Evolutionary conservation across 1,140 invertebrate genomes (phyloP).

Genomic region (Nasonia vitripennis): DNA sequence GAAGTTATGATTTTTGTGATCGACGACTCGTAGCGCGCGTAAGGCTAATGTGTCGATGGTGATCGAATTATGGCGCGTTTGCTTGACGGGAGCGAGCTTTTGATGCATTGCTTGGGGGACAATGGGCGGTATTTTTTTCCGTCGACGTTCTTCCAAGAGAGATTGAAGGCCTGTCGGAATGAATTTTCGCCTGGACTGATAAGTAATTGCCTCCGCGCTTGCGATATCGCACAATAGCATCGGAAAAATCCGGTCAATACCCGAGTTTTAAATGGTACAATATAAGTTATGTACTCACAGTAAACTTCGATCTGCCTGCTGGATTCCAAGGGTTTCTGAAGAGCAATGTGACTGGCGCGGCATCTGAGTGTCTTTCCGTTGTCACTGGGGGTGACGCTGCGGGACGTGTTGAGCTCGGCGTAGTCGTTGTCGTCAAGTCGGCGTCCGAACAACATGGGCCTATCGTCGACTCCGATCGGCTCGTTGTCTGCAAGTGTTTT

Average conservation of each 20-base stretch:
- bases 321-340: constrained; percentile 71
- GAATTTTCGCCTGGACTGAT: background rate
- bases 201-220: background rate
- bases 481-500: constrained; percentile 76
- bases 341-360: constrained; percentile 79
- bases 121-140: background rate
- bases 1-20: constrained; percentile 22
- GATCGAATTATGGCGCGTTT: background rate
- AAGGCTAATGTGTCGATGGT: background rate
- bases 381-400: constrained; percentile 78
- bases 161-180: background rate
- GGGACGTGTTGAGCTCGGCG: constrained; percentile 80
- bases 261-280: no score
- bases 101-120: background rate
- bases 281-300: constrained; percentile 74
- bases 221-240: no score
- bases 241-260: no score
- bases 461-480: constrained; percentile 76
- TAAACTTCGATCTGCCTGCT: constrained; percentile 76
- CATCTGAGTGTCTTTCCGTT: constrained; percentile 80
- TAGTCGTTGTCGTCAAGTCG: constrained; percentile 56
- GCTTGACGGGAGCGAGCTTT: background rate
- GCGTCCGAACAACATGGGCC: constrained; percentile 73
- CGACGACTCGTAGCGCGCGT: background rate
- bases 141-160: background rate